Percentiles rank a stretch among this genome's conserved stretches.
These are phyloP conservation scores for Drosophila testacea DNA, from an alignment of 2,888 invertebrate genomes.

Conservation along the genomic window DNA sequence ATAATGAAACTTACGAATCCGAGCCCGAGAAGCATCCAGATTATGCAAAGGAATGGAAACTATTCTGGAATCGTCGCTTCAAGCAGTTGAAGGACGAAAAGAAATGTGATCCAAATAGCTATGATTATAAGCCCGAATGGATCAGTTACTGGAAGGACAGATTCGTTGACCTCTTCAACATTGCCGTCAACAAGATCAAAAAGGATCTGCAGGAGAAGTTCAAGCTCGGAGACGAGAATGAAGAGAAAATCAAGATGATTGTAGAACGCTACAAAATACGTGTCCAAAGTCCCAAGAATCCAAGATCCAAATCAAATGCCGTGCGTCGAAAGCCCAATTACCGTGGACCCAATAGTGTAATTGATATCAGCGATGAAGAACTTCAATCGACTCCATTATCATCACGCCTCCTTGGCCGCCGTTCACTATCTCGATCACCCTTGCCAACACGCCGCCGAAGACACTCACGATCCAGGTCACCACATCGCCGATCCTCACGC, in stretches of 20 bases:
- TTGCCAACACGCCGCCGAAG: slow-evolving; percentile 30
- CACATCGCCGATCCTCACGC: slow-evolving; percentile 51
- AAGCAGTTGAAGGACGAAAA: slow-evolving; percentile 90
- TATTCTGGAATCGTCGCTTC: slow-evolving; percentile 94
- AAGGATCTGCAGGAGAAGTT: slow-evolving; percentile 89
- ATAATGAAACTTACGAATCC: slow-evolving; percentile 91
- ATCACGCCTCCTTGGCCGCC: slow-evolving; percentile 26
- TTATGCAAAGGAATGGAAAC: slow-evolving; percentile 96
- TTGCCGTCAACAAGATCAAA: slow-evolving; percentile 88
- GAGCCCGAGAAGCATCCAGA: slow-evolving; percentile 95
- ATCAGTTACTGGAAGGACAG: slow-evolving; percentile 93
- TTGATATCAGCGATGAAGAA: slow-evolving; percentile 84
- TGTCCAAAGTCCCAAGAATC: slow-evolving; percentile 49
- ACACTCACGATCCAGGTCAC: slow-evolving; percentile 55
- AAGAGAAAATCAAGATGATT: slow-evolving; percentile 82
- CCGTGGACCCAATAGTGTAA: slow-evolving; percentile 57
- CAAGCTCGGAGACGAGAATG: slow-evolving; percentile 86
- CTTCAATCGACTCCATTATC: slow-evolving; percentile 32
- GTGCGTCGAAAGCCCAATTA: slow-evolving; percentile 58
- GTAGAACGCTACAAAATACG: slow-evolving; percentile 84
- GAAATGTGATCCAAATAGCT: slow-evolving; percentile 89
- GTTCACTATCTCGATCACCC: slow-evolving; percentile 56
- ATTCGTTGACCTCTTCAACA: slow-evolving; percentile 91
- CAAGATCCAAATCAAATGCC: neutral
- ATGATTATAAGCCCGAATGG: slow-evolving; percentile 96